Evolutionary conservation across 1,140 invertebrate species (phyloP).

Genomic region (Pararge aegeria): DNA sequence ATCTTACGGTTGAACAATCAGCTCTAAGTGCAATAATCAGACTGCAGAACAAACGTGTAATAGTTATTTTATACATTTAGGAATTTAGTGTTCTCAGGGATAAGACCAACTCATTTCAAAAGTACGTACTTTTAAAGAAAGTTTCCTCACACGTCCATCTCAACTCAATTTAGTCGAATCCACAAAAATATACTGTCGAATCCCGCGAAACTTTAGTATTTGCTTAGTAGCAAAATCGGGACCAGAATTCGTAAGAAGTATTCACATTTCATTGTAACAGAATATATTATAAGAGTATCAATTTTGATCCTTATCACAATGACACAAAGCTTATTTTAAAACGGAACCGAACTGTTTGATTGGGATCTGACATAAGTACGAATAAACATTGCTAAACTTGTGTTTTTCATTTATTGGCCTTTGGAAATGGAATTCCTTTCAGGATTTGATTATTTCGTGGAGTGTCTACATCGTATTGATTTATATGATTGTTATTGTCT

Average conservation of each 20-base stretch:
- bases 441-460: background rate
- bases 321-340: background rate
- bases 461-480: background rate
- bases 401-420: slow-evolving; percentile 39
- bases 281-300: background rate
- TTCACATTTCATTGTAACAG: slow-evolving; percentile 33
- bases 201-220: slow-evolving; percentile 43
- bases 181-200: slow-evolving; percentile 26
- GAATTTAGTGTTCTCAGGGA: too few species aligned
- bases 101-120: too few species aligned
- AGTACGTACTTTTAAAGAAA: slow-evolving; percentile 10
- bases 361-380: slow-evolving; percentile 45
- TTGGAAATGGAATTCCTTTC: slow-evolving; percentile 37
- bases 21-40: too few species aligned
- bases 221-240: slow-evolving; percentile 44
- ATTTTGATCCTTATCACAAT: background rate
- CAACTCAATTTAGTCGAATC: slow-evolving; percentile 27
- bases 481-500: too few species aligned
- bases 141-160: slow-evolving; percentile 23
- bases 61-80: too few species aligned
- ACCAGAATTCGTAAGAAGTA: slow-evolving; percentile 39
- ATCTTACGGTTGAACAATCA: too few species aligned
- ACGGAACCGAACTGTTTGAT: background rate
- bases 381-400: slow-evolving; percentile 45
- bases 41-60: too few species aligned